Evolutionary conservation across 2,888 invertebrate genomes (phyloP), one percentile per base, ranked within the genome.

Genomic region (Yponomeuta sedellus): DNA sequence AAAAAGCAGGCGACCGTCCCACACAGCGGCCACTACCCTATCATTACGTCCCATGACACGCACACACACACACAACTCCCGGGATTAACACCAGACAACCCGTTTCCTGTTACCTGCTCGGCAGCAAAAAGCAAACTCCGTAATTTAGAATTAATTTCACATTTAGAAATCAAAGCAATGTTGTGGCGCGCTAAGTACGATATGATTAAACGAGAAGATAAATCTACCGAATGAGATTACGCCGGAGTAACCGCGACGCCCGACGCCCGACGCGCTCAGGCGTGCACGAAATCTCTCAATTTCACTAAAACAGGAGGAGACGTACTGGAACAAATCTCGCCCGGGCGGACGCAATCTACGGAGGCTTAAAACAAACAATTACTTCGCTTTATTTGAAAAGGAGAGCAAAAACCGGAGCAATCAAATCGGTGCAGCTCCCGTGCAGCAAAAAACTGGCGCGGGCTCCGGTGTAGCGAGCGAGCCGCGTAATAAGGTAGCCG

Each of bases 331-430:
- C 87, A 83, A 88, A 89, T 86, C 81, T 79, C 82, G 80, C 80
- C 80, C 44, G 77, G n/a, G 83, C 83, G 83, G 82, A 86, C 82
- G 83, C 86, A 86, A 88, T 86, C 86, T 85, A 83, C 81, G 79
- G 78, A 58, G 81, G 78, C 81, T 85, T 90, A 90, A 88, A 91
- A 90, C 91, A 91, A 91, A 91, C 90, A 90, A 90, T 91, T 90
- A 89, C 88, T 87, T 83, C 75, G 84, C 83, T 88, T 88, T 89
- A 85, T 89, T 90, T 87, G 85, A 83, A 85, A 85, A 86, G 82
- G 77, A 81, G 79, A 82, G 83, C 89, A 90, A 90, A 89, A 90
- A 86, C 77, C 75, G 73, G 78, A 83, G 88, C 88, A 89, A 87
- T 88, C 86, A 86, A 88, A 88, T 87, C 83, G 86, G 78, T 86